Evolutionary conservation across 2,797 vertebrate species (phyloP).

Genomic region (Aldrovandia affinis): DNA sequence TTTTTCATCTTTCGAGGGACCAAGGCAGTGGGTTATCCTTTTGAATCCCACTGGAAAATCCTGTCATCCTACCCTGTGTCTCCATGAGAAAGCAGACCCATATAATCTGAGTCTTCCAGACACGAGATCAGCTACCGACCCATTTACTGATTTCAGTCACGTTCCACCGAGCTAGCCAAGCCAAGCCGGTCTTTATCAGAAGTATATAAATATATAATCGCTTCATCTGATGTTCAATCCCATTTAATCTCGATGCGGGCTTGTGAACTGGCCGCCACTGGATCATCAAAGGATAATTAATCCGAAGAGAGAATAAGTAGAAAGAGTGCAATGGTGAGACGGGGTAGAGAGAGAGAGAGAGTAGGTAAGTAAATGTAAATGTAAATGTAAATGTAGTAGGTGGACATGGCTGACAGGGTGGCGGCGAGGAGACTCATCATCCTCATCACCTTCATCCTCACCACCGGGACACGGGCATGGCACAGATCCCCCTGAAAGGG

Average conservation of each 20-base stretch:
- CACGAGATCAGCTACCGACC: background rate
- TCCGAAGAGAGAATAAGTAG: slow-evolving; percentile 40
- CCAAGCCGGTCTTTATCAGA: slow-evolving; percentile 15
- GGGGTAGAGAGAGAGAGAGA: background rate
- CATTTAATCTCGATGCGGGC: slow-evolving; percentile 61
- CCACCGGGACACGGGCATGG: slow-evolving; percentile 35
- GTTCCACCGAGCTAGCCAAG: background rate
- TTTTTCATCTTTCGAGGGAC: background rate
- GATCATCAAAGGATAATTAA: slow-evolving; percentile 61
- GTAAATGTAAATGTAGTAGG: background rate
- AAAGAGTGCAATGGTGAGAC: background rate
- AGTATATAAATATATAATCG: slow-evolving; percentile 56
- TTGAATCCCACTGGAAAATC: background rate
- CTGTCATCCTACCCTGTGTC: background rate
- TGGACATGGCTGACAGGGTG: background rate
- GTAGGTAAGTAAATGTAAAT: background rate
- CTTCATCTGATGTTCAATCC: slow-evolving; percentile 58
- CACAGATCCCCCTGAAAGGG: background rate
- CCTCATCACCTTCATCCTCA: too few species aligned
- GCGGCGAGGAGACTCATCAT: background rate
- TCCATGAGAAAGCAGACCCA: background rate
- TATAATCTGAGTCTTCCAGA: slow-evolving; percentile 29
- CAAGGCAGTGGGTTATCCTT: background rate
- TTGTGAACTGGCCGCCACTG: slow-evolving; percentile 48
- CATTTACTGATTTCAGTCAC: background rate